These are phyloP conservation scores for Pseudomyrmex sp. DNA, from an alignment of 1,140 invertebrate genomes.

Conservation along the genomic window DNA sequence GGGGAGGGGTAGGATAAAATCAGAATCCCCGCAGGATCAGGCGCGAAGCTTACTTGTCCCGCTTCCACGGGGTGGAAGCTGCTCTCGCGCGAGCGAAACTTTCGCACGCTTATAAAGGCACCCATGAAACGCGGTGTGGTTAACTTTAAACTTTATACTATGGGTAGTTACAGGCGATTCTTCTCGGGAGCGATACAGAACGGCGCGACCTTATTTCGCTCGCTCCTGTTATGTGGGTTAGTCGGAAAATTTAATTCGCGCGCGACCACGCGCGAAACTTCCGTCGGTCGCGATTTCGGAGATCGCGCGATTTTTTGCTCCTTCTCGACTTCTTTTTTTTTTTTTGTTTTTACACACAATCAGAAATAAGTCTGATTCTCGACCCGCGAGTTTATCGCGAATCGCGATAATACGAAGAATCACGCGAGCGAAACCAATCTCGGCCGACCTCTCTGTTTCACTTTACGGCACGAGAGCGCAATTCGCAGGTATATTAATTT, in stretches of 20 bases:
- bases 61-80: not conserved
- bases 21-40: not conserved
- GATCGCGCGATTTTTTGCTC: not conserved
- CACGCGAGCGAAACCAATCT: not conserved
- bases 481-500: too few relatives aligned
- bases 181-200: not conserved
- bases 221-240: constrained; percentile 27
- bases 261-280: not conserved
- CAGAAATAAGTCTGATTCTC: not conserved
- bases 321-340: not conserved
- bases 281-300: not conserved
- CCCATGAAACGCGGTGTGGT: not conserved
- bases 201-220: constrained; percentile 39
- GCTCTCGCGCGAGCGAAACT: constrained; percentile 24
- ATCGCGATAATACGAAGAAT: constrained; percentile 11
- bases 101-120: constrained; percentile 15
- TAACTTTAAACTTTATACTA: constrained; percentile 21
- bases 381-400: not conserved
- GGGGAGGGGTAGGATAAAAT: constrained; percentile 2
- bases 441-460: not conserved
- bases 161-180: constrained; percentile 1
- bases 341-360: not conserved
- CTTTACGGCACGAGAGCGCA: not conserved
- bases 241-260: constrained; percentile 51
- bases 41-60: not conserved